These are phyloP conservation scores for Microplitis mediator DNA, from an alignment of 1,140 invertebrate genomes.

Conservation along the genomic window DNA sequence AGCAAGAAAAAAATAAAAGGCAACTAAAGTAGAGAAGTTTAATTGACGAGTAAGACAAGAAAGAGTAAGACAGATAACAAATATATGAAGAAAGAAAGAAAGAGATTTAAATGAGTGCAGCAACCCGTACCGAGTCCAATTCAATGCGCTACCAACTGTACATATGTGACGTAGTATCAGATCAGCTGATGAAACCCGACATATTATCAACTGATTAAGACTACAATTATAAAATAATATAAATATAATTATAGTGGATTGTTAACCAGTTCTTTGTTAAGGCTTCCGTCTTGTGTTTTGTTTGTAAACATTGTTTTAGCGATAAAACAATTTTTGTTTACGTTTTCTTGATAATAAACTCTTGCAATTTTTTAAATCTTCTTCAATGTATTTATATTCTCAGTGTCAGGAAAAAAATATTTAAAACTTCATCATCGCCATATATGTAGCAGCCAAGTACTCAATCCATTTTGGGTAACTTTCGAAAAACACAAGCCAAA, in stretches of 20 bases:
- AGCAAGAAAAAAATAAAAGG: not conserved
- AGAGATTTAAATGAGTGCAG: conserved; percentile 18
- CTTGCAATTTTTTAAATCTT: no score
- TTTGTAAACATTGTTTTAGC: no score
- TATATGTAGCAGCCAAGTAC: not conserved
- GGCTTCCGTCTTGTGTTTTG: no score
- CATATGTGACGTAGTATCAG: not conserved
- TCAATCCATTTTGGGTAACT: not conserved
- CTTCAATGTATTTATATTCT: no score
- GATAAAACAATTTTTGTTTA: no score
- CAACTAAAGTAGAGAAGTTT: not conserved
- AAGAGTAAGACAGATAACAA: conserved; percentile 13
- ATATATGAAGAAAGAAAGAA: not conserved
- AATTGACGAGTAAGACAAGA: not conserved
- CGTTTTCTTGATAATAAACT: no score
- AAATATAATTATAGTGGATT: no score
- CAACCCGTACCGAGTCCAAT: conserved; percentile 8
- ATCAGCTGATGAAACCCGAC: not conserved
- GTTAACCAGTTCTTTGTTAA: no score
- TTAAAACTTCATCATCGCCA: not conserved
- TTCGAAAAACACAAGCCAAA: conserved; percentile 17
- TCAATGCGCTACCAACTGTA: no score
- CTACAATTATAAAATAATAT: no score
- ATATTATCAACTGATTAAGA: no score
- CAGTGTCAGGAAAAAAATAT: not conserved